Percentiles rank a stretch among this genome's conserved stretches.
phyloP scores from a whole-genome alignment of 2,888 invertebrate genomes.

The Eudasyphora cyanicolor region DNA sequence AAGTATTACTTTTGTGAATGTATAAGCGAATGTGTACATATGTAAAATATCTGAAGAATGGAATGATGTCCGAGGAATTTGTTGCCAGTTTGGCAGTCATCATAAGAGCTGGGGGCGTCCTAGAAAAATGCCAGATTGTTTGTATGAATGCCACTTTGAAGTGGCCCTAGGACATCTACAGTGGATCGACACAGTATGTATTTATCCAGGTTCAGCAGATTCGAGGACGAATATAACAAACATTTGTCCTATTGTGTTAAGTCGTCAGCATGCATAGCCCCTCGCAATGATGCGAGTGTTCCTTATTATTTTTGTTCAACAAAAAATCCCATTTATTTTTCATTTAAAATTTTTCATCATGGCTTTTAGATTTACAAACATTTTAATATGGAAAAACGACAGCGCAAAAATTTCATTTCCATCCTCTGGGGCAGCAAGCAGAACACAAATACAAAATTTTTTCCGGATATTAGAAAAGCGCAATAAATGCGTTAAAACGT shows the following conservation, averaged over 20 bases:
- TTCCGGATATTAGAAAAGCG: not conserved
- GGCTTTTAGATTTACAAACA: conserved; percentile 49
- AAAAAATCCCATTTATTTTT: conserved; percentile 52
- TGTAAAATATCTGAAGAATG: too few relatives aligned
- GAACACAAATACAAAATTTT: conserved; percentile 4
- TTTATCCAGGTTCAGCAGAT: not conserved
- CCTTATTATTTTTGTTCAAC: conserved; percentile 19
- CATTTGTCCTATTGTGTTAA: not conserved
- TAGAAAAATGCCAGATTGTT: too few relatives aligned
- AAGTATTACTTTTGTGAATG: too few relatives aligned
- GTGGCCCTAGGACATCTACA: not conserved
- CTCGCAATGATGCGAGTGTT: not conserved
- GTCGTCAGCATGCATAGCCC: too few relatives aligned
- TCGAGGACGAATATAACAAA: not conserved
- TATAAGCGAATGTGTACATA: too few relatives aligned
- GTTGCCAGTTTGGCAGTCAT: too few relatives aligned
- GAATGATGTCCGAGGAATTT: too few relatives aligned
- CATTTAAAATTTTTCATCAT: conserved; percentile 49
- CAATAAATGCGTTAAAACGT: conserved; percentile 39
- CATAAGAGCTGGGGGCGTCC: too few relatives aligned
- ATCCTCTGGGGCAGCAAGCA: not conserved
- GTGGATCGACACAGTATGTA: not conserved
- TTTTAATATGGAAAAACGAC: conserved; percentile 51
- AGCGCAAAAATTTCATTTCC: conserved; percentile 44
- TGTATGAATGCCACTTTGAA: not conserved